Evolutionary conservation across 2,797 vertebrate species (phyloP).

Genomic region (Kryptolebias ocellatus): DNA sequence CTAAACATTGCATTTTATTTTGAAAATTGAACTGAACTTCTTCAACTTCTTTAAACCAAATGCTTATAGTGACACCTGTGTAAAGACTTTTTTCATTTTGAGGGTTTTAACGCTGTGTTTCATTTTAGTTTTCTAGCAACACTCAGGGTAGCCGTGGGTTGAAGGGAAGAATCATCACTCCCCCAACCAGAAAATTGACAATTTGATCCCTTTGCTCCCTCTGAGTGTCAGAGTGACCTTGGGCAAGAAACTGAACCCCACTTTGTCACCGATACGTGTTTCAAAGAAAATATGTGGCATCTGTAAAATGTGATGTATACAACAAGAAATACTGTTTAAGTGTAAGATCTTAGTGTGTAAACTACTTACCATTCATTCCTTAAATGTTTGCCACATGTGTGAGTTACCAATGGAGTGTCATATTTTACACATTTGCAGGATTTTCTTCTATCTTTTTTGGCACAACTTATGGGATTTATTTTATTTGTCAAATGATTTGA

Average conservation of each 20-base stretch:
- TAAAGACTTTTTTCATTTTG: too few species aligned
- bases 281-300: background rate
- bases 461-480: too few species aligned
- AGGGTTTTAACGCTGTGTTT: background rate
- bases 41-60: too few species aligned
- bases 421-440: background rate
- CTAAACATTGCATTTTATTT: too few species aligned
- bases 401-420: background rate
- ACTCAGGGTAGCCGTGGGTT: background rate
- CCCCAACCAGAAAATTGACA: background rate
- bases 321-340: background rate
- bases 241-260: background rate
- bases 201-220: background rate
- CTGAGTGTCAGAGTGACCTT: background rate
- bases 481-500: too few species aligned
- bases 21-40: too few species aligned
- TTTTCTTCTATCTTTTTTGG: too few species aligned
- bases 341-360: background rate
- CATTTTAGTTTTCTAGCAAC: background rate
- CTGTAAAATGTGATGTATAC: background rate
- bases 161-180: background rate
- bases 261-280: slow-evolving; percentile 1
- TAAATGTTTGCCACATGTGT: background rate
- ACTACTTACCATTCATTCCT: background rate
- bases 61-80: too few species aligned